phyloP scores from a whole-genome alignment of 2,113 vertebrate species.

The Oostethus manadensis region DNA sequence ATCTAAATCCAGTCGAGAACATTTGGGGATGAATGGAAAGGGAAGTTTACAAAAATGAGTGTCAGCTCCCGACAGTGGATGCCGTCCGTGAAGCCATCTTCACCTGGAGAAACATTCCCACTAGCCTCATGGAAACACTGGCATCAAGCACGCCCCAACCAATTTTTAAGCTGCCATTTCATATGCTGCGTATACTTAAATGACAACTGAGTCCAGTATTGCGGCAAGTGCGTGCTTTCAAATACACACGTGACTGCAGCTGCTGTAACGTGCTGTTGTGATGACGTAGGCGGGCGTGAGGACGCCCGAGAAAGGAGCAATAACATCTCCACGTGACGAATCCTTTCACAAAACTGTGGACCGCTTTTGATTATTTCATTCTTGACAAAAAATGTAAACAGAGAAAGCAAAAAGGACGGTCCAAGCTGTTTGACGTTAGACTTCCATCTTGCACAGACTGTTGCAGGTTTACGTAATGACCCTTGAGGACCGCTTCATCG shows the following conservation, averaged over 20 bases:
- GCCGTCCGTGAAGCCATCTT: too few relatives aligned
- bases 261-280: constrained; percentile 33
- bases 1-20: too few relatives aligned
- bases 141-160: too few relatives aligned
- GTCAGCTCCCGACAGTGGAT: too few relatives aligned
- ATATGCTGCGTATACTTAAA: too few relatives aligned
- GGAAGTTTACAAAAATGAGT: too few relatives aligned
- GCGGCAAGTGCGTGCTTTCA: too few relatives aligned
- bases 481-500: constrained; percentile 19
- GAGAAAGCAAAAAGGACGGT: constrained; percentile 7
- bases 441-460: constrained; percentile 20
- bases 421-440: constrained; percentile 18
- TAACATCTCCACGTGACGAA: constrained; percentile 48
- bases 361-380: constrained; percentile 50
- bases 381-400: constrained; percentile 29
- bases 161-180: too few relatives aligned
- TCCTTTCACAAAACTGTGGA: constrained; percentile 40
- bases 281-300: constrained; percentile 19
- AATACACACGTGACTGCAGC: constrained; percentile 27
- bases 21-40: too few relatives aligned
- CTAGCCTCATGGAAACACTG: too few relatives aligned
- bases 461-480: constrained; percentile 13
- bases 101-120: too few relatives aligned
- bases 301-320: constrained; percentile 48
- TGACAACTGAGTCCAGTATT: too few relatives aligned